Evolutionary conservation across 1,140 invertebrate genomes (phyloP), one percentile per base, ranked within the genome.

Genomic region (Eriosoma lanigerum): DNA sequence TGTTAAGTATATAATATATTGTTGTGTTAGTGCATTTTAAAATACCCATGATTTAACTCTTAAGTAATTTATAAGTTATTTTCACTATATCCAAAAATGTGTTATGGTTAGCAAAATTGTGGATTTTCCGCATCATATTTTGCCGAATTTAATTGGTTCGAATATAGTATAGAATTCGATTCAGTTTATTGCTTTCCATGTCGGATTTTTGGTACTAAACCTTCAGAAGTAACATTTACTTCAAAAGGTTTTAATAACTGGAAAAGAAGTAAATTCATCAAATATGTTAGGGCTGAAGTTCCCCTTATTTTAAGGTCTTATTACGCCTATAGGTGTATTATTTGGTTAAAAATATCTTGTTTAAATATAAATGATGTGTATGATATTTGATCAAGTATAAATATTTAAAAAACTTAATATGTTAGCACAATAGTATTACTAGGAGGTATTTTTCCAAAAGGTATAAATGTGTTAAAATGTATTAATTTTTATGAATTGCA

Each of bases 61-160:
- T n/a, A n/a, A 58, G 54, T 58, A n/a, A 58, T 58, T 58, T 58
- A 24, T 58, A 58, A 58, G 21, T 58, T 26, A 58, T 58, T 58
- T 58, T 58, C 3, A 58, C 21, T 58, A 58, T 58, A 58, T 58
- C 56, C 52, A 5, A 58, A 58, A 58, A 58, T 13, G 56, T 58
- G 0, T 15, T 58, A 58, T 58, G 13, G 56, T 58, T 58, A 10
- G 21, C 56, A 58, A 26, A 58, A 58, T 58, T 0, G 21, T 56
- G n/a, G 21, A 24, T 26, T 15, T 58, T 58, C 24, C 24, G 12
- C 12, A 26, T 58, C 24, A 15, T 58, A 58, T 4, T 54, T 58
- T 58, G 21, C 13, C 24, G 21, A 58, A 58, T 58, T 13, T 26
- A 58, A 58, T 58, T 58, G 56, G 56, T 24, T 58, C 3, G 56